Evolutionary conservation across 2,797 vertebrate genomes (phyloP).

Genomic region (Sebastes cheni): DNA sequence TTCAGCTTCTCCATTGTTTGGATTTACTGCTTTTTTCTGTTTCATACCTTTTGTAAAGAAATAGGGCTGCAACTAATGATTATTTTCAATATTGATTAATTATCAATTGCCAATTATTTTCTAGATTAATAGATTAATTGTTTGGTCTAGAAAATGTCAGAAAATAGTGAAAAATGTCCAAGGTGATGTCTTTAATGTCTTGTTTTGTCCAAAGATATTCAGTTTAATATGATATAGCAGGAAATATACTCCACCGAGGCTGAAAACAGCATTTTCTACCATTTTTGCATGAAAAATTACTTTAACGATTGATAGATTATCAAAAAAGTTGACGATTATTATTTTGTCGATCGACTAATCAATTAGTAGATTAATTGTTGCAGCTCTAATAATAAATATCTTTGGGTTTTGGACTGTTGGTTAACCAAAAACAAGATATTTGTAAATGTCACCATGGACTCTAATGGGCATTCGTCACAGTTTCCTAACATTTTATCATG

Average conservation of each 20-base stretch:
- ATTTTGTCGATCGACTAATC: neutral
- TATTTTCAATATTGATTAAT: no score
- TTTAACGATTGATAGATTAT: no score
- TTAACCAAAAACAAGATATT: neutral
- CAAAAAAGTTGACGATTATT: rapidly evolving
- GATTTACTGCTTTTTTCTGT: neutral
- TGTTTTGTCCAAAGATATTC: neutral
- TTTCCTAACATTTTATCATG: neutral
- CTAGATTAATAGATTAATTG: no score
- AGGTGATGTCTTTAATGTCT: no score
- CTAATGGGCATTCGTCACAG: neutral
- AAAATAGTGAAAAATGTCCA: no score
- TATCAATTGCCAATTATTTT: no score
- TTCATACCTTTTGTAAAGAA: neutral
- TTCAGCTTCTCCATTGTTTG: neutral
- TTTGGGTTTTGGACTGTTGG: neutral
- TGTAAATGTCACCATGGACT: neutral
- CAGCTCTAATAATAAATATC: neutral
- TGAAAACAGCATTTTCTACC: no score
- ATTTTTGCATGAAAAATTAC: no score
- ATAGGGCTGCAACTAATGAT: no score
- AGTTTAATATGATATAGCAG: neutral
- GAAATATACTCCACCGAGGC: neutral
- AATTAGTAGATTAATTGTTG: neutral
- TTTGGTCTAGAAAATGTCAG: no score